Evolutionary conservation across 1,140 invertebrate species (phyloP), one percentile per base, ranked within the genome.

Genomic region (Cryptotermes secundus): DNA sequence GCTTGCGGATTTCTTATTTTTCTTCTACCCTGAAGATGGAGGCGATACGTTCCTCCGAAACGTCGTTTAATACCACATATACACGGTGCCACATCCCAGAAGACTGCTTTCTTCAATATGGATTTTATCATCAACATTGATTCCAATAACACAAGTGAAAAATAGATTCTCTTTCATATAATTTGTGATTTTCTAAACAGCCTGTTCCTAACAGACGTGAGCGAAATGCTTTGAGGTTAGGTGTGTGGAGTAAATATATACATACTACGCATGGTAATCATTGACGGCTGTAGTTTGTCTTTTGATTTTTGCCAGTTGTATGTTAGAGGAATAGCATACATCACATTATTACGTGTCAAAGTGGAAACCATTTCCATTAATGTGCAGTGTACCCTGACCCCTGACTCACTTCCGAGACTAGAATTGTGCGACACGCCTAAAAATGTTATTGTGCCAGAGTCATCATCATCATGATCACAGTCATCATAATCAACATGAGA

Each of bases 241-340:
- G 59, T 72, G 59, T 72, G 59, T 26, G 59, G 7, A 14, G 59
- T n/a, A 72, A 72, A 72, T 31, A 72, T n/a, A 31, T 31, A 72
- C 59, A 72, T 9, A n/a, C 6, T 4, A n/a, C 59, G 31, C n/a
- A n/a, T 31, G 53, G 59, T 72, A 59, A 6, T 22, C 59, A 72
- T 72, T 72, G 59, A 14, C 26, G 26, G 26, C n/a, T 14, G 59
- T 31, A 72, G 7, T 72, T n/a, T 72, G 59, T 3, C 59, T 72
- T 72, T 72, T 72, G 59, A 72, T 72, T 72, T 59, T 31, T 72
- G 59, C n/a, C 59, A 72, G 59, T n/a, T n/a, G n/a, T 72, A 72
- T 72, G 31, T 49, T 49, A 16, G 45, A 49, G 14, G 45, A 49
- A 49, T 49, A 16, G 19, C 45, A 49, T 49, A 19, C 45, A 49